Conservation (phyloP, 2,113 vertebrate genomes). For the Stegostoma tigrinum region DNA sequence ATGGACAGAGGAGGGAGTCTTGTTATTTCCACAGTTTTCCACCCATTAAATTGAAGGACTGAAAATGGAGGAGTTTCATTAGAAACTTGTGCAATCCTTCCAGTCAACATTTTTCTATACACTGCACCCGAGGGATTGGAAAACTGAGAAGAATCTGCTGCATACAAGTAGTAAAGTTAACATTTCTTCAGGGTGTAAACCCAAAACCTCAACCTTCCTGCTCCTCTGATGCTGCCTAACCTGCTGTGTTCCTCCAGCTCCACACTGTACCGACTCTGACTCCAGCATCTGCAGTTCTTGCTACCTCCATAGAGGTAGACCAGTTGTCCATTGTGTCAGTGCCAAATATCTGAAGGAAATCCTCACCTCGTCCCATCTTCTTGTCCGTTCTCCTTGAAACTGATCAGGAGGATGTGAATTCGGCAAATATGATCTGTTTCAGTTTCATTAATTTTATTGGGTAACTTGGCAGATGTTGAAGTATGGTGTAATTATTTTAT, state of each 20-base stretch:
- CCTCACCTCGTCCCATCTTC: not conserved
- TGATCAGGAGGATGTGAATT: not conserved
- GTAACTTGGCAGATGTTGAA: not conserved
- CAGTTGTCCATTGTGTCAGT: not conserved
- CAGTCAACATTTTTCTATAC: not conserved
- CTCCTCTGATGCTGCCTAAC: too few relatives aligned
- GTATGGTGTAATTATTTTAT: not conserved
- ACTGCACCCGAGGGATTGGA: not conserved
- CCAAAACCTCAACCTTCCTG: too few relatives aligned
- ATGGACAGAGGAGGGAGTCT: not conserved
- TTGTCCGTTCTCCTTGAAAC: not conserved
- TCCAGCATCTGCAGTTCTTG: too few relatives aligned
- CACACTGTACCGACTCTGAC: too few relatives aligned
- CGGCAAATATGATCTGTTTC: not conserved
- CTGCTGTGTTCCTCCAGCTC: too few relatives aligned
- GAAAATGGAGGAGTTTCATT: not conserved
- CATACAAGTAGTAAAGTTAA: not conserved
- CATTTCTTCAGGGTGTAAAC: too few relatives aligned
- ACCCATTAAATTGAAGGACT: not conserved
- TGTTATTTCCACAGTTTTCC: not conserved
- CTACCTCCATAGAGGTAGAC: too few relatives aligned
- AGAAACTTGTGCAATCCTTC: not conserved
- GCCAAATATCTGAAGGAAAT: not conserved
- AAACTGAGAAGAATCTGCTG: not conserved
- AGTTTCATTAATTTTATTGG: slow-evolving; percentile 4